phyloP scores from a whole-genome alignment of 2,113 vertebrate species.

The Oryzias celebensis region DNA sequence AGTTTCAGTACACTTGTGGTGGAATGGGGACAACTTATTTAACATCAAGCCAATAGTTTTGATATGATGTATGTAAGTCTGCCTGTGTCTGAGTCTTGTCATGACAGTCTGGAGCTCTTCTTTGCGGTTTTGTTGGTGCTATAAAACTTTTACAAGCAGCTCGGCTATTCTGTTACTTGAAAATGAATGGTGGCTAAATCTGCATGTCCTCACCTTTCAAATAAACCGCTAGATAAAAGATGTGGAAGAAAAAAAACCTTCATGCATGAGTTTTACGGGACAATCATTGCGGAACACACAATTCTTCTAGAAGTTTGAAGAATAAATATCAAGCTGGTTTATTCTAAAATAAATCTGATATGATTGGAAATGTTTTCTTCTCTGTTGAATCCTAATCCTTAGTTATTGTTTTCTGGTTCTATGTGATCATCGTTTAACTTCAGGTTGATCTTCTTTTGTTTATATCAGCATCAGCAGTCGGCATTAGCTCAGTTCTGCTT shows the following conservation, averaged over 20 bases:
- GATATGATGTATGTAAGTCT: constrained; percentile 54
- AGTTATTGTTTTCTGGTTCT: neutral
- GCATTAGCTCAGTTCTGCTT: constrained; percentile 2
- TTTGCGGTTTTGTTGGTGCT: constrained; percentile 44
- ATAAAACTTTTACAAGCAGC: constrained; percentile 18
- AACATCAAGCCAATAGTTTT: constrained; percentile 62
- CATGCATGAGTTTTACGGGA: neutral
- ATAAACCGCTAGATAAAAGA: too few species aligned
- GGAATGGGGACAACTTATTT: constrained; percentile 60
- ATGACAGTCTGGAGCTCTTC: constrained; percentile 44
- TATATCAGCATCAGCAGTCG: constrained; percentile 21
- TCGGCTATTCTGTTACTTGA: neutral
- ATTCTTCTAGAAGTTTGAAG: neutral
- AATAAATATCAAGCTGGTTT: neutral
- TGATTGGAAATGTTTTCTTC: too few species aligned
- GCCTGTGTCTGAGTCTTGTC: constrained; percentile 52
- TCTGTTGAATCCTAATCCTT: neutral
- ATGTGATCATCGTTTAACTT: neutral
- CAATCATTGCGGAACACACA: neutral
- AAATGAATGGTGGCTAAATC: too few species aligned
- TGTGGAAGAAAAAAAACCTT: too few species aligned
- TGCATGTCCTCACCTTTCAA: too few species aligned
- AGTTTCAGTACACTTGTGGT: constrained; percentile 31
- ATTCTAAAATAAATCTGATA: too few species aligned
- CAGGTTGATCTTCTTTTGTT: neutral